phyloP scores from a whole-genome alignment of 1,140 invertebrate species.

The Scaptomyza hsui region DNA sequence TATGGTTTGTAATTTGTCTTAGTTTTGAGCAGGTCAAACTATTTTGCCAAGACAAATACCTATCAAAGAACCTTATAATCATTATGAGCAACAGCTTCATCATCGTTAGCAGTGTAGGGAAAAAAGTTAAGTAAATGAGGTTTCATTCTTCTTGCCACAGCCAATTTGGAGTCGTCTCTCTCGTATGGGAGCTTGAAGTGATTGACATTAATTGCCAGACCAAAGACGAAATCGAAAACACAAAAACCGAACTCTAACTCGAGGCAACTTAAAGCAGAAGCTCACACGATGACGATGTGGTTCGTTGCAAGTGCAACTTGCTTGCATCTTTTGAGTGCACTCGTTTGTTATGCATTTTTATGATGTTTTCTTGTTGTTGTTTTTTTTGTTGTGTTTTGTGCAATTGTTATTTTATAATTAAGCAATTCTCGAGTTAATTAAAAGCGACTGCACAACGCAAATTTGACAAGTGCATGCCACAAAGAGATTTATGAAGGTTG shows the following conservation, averaged over 20 bases:
- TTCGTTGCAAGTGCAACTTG: slow-evolving; percentile 12
- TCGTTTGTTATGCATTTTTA: slow-evolving; percentile 45
- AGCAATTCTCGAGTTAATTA: slow-evolving; percentile 66
- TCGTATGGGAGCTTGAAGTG: slow-evolving; percentile 33
- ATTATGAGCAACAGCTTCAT: slow-evolving; percentile 14
- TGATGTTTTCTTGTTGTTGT: slow-evolving; percentile 16
- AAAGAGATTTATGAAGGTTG: slow-evolving; percentile 64
- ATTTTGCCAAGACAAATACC: slow-evolving; percentile 10
- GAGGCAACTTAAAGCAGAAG: slow-evolving; percentile 36
- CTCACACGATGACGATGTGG: slow-evolving; percentile 34
- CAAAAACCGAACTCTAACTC: slow-evolving; percentile 5
- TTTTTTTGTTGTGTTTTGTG: slow-evolving; percentile 19
- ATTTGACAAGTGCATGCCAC: slow-evolving; percentile 55
- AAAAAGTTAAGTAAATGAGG: not conserved
- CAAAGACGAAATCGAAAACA: slow-evolving; percentile 26
- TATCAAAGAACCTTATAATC: slow-evolving; percentile 12
- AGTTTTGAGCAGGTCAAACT: slow-evolving; percentile 12
- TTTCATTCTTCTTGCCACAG: slow-evolving; percentile 18
- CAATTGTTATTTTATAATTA: slow-evolving; percentile 59
- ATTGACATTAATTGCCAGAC: slow-evolving; percentile 75
- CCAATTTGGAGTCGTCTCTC: slow-evolving; percentile 45
- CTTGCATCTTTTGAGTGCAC: slow-evolving; percentile 36
- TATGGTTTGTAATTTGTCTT: slow-evolving; percentile 59
- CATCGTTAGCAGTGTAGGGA: slow-evolving; percentile 9
- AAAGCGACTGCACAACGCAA: slow-evolving; percentile 50